phyloP scores from a whole-genome alignment of 1,140 invertebrate species.

The Rhynchophorus ferrugineus region DNA sequence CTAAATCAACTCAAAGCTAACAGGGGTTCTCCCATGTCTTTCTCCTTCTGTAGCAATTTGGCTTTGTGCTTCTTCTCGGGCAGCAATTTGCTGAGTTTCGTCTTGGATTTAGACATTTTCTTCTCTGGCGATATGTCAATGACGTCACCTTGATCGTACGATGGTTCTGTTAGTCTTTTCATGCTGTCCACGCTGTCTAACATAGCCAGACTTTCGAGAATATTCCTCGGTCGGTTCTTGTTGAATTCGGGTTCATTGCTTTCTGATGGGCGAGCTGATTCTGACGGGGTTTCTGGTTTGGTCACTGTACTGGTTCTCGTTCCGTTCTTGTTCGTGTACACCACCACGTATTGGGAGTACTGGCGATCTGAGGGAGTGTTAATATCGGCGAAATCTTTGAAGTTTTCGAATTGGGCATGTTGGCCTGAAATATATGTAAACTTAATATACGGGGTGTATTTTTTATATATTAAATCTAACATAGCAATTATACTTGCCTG shows the following conservation, averaged over 20 bases:
- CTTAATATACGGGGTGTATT: not conserved
- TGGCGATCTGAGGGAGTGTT: constrained; percentile 72
- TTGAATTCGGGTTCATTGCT: not conserved
- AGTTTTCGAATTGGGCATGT: constrained; percentile 74
- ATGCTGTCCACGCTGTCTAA: constrained; percentile 53
- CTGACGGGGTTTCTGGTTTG: not conserved
- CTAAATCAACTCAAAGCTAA: constrained; percentile 59
- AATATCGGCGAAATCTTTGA: constrained; percentile 82
- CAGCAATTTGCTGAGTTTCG: constrained; percentile 59
- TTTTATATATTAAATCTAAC: too few species aligned
- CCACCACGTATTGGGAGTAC: constrained; percentile 73
- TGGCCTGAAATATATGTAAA: constrained; percentile 18
- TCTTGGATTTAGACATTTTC: constrained; percentile 52
- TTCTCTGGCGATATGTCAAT: constrained; percentile 41
- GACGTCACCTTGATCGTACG: constrained; percentile 24
- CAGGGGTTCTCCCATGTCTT: constrained; percentile 52
- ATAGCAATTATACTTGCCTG: too few species aligned
- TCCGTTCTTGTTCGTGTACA: constrained; percentile 65
- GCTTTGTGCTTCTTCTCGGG: constrained; percentile 52
- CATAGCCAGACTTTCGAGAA: constrained; percentile 68
- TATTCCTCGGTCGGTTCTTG: constrained; percentile 57
- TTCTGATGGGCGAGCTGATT: not conserved
- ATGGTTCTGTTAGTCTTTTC: constrained; percentile 2
- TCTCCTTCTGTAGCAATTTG: constrained; percentile 46
- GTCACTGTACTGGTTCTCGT: constrained; percentile 7